Evolutionary conservation across 2,888 invertebrate species (phyloP).

Genomic region (Parthenolecanium corni): DNA sequence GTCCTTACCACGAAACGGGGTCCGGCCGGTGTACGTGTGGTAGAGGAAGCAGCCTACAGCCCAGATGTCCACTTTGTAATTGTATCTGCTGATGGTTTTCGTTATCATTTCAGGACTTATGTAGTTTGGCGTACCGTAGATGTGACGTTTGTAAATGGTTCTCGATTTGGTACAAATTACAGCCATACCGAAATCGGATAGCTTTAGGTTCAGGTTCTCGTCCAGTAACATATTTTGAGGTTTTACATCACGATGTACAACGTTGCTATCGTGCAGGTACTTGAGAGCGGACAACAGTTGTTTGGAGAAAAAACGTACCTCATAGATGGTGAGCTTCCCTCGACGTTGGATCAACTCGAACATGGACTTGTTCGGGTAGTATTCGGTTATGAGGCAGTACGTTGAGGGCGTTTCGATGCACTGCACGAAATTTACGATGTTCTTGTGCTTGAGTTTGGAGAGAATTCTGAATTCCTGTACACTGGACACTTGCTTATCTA

Average conservation of each 20-base stretch:
- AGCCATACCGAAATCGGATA: conserved; percentile 24
- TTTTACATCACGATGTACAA: conserved; percentile 24
- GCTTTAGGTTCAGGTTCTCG: conserved; percentile 11
- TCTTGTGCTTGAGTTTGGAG: conserved; percentile 13
- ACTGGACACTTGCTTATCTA: conserved; percentile 7
- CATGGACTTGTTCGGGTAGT: conserved; percentile 23
- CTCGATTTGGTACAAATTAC: neutral
- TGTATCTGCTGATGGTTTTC: conserved; percentile 6
- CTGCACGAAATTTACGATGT: conserved; percentile 17
- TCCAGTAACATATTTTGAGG: conserved; percentile 24
- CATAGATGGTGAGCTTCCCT: conserved; percentile 15
- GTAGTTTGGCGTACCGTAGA: conserved; percentile 25
- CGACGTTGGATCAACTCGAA: conserved; percentile 20
- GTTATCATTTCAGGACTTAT: conserved; percentile 25
- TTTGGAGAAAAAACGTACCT: conserved; percentile 21
- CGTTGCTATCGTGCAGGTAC: conserved; percentile 17
- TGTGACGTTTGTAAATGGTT: conserved; percentile 17
- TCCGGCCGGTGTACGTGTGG: conserved; percentile 18
- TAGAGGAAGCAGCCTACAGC: conserved; percentile 24
- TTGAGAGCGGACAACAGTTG: conserved; percentile 14
- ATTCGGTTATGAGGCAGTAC: conserved; percentile 19
- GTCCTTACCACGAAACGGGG: conserved; percentile 18
- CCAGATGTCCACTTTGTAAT: conserved; percentile 25
- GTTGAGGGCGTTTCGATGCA: conserved; percentile 16
- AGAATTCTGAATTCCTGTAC: conserved; percentile 21